Base-by-base conservation (phyloP, 2,888 invertebrate genomes). In the Allacma fusca region DNA sequence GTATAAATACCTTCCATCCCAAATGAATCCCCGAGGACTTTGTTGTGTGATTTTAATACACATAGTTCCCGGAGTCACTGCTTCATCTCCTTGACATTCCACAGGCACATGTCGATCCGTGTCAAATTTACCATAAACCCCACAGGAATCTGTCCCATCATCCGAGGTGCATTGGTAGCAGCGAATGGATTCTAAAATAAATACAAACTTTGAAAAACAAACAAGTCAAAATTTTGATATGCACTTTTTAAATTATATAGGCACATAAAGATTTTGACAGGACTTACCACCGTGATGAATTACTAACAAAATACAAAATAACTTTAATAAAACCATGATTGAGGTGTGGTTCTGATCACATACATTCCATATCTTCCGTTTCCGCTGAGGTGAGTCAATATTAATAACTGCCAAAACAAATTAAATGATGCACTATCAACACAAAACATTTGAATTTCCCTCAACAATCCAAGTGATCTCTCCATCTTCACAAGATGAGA, bases 41-140 rank as follows among this genome's bases (percentile, higher is more conserved):
- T 98, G 97, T 85, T 96, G 95, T 0, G 95, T 93, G 28, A 94
- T 90, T 88, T 98, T 98, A 90, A 97, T 94, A 87, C 98, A 98
- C 87, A 98, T 97, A 1, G 96, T 95, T 9, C 97, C 98, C 26
- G 97, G 97, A 88, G 94, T 94, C 82, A 94, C 91, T 59, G 96
- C 95, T 87, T 97, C 97, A 86, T 96, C 96, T 86, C 94, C 95
- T 85, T 92, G 94, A 86, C 98, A 98, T 85, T 98, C 97, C 1
- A 97, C 92, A 13, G 97, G 91, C 83, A 96, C 94, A 86, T 97
- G 94, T 81, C 92, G 91, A 19, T 92, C 90, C 84, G 90, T 92
- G 86, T 97, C 94, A 86, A 98, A 98, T 83, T 88, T 90, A 81
- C 90, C 91, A 85, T 97, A 96, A 0, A 97, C 94, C 0, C 97